phyloP scores from a whole-genome alignment of 2,113 vertebrate genomes.

The Psilopogon haemacephalus region DNA sequence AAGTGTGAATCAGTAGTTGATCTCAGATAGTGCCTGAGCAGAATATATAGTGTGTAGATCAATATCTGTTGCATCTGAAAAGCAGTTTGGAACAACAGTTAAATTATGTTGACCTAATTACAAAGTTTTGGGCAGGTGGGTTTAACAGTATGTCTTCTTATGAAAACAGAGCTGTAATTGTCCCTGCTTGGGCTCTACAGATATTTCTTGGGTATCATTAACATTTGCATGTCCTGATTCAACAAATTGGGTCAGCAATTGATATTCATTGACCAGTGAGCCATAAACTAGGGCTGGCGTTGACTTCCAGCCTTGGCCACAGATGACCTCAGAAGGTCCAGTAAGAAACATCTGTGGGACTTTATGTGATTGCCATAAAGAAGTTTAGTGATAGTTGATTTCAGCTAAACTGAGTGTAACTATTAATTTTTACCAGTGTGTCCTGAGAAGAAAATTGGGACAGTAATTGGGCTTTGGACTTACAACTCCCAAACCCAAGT shows the following conservation, averaged over 20 bases:
- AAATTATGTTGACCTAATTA: neutral
- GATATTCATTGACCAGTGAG: neutral
- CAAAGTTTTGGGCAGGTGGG: neutral
- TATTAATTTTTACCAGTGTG: neutral
- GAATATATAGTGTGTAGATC: neutral
- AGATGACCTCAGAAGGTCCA: neutral
- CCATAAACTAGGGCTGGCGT: neutral
- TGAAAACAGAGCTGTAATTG: neutral
- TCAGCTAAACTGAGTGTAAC: neutral
- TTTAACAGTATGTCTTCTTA: neutral
- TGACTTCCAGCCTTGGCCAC: neutral
- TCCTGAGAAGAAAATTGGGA: neutral
- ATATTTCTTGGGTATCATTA: neutral
- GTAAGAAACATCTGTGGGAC: neutral
- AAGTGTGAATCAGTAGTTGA: neutral
- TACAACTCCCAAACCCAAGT: neutral
- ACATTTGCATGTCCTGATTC: neutral
- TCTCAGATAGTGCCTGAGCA: neutral
- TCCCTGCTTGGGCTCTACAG: neutral
- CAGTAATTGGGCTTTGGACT: neutral
- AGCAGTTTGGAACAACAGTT: neutral
- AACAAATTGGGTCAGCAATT: neutral
- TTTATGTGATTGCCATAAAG: neutral
- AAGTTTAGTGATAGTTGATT: neutral
- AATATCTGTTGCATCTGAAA: neutral